phyloP scores from a whole-genome alignment of 2,113 vertebrate genomes.

The Melanostigma gelatinosum region DNA sequence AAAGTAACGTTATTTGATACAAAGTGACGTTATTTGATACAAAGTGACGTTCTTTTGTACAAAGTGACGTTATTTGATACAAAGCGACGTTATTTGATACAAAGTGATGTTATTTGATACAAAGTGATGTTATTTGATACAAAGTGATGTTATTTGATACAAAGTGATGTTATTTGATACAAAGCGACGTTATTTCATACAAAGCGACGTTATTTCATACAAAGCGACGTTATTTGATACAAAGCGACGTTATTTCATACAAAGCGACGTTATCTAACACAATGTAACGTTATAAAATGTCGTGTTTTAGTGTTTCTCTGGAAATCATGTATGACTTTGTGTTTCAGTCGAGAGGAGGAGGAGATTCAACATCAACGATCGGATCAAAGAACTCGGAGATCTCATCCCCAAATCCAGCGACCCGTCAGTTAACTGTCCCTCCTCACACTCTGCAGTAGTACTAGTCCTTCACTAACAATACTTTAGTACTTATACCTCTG shows the following conservation, averaged over 20 bases:
- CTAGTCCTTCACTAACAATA: not conserved
- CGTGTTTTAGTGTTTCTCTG: no score
- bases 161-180: no score
- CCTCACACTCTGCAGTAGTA: not conserved
- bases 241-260: no score
- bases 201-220: not conserved
- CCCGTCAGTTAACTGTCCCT: conserved; percentile 82
- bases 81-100: not conserved
- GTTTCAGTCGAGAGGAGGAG: conserved; percentile 88
- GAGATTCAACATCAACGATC: conserved; percentile 93
- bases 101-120: not conserved
- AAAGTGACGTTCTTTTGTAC: no score
- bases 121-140: no score
- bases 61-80: no score
- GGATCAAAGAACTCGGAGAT: conserved; percentile 91
- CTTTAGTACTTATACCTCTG: not conserved
- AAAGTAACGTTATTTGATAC: no score
- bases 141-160: no score
- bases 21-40: no score
- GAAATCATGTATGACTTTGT: not conserved
- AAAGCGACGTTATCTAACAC: no score
- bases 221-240: no score
- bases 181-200: not conserved
- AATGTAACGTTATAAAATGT: no score
- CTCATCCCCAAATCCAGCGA: conserved; percentile 90